Percentiles rank a stretch among this genome's conserved stretches.
Conservation (phyloP, 2,888 invertebrate species). For the Cantharis rustica region DNA sequence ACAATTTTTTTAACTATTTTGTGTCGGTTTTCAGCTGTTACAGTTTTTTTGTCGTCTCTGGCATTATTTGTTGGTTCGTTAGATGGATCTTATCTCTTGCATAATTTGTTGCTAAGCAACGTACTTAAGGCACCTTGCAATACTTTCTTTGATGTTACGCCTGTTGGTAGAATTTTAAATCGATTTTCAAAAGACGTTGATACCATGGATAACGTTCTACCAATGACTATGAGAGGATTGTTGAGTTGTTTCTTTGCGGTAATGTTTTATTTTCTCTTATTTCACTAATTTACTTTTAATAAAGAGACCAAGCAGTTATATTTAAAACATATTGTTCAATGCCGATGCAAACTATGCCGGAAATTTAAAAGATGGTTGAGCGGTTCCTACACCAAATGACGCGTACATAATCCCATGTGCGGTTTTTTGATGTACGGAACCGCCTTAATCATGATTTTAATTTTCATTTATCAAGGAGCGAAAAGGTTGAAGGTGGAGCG, state of each 20-base stretch:
- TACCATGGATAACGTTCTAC: slow-evolving; percentile 72
- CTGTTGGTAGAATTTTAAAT: slow-evolving; percentile 78
- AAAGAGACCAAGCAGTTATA: slow-evolving; percentile 35
- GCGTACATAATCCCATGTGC: too few species aligned
- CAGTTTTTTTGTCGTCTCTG: slow-evolving; percentile 70
- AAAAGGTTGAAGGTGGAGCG: neutral
- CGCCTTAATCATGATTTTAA: neutral
- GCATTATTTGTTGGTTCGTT: slow-evolving; percentile 70
- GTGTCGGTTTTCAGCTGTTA: slow-evolving; percentile 61
- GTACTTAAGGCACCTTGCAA: slow-evolving; percentile 70
- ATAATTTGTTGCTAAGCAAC: slow-evolving; percentile 66
- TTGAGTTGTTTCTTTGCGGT: slow-evolving; percentile 69
- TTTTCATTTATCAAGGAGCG: neutral
- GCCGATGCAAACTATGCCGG: neutral
- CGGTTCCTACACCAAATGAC: neutral
- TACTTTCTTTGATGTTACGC: slow-evolving; percentile 81
- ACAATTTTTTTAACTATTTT: slow-evolving; percentile 5
- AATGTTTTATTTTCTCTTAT: slow-evolving; percentile 6
- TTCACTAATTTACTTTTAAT: neutral
- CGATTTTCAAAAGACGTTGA: slow-evolving; percentile 78
- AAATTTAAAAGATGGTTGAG: neutral
- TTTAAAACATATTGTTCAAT: slow-evolving; percentile 20
- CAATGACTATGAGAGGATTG: slow-evolving; percentile 75
- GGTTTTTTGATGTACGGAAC: neutral
- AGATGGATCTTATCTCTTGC: slow-evolving; percentile 66